phyloP scores from a whole-genome alignment of 2,797 vertebrate species.

The Chloroceryle amazona region DNA sequence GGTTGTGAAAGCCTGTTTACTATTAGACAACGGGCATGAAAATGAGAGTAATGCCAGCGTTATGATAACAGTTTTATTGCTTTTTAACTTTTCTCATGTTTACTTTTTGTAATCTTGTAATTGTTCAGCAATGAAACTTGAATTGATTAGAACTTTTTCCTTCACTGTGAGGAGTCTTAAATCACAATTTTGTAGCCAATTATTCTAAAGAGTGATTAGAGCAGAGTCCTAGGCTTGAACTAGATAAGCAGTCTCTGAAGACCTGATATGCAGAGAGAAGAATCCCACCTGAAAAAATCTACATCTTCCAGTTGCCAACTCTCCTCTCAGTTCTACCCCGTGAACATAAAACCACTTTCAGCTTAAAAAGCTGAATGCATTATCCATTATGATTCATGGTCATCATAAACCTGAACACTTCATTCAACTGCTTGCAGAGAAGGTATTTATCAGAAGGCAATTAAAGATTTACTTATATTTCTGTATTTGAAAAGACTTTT shows the following conservation, averaged over 20 bases:
- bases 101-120: neutral
- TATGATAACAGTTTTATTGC: neutral
- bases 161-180: neutral
- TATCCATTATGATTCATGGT: neutral
- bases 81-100: neutral
- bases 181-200: neutral
- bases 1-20: neutral
- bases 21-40: neutral
- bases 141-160: neutral
- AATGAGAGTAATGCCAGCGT: neutral
- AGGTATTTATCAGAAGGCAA: neutral
- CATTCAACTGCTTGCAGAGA: neutral
- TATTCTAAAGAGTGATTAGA: neutral
- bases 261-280: neutral
- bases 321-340: neutral
- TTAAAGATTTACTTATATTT: neutral
- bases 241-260: neutral
- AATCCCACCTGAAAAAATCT: neutral
- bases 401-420: neutral
- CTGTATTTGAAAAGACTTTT: neutral
- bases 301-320: neutral
- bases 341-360: neutral
- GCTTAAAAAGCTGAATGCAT: neutral
- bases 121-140: neutral
- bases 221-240: neutral